Evolutionary conservation across 2,888 invertebrate species (phyloP), one percentile per base, ranked within the genome.

Genomic region (Drosophila kanekoi): DNA sequence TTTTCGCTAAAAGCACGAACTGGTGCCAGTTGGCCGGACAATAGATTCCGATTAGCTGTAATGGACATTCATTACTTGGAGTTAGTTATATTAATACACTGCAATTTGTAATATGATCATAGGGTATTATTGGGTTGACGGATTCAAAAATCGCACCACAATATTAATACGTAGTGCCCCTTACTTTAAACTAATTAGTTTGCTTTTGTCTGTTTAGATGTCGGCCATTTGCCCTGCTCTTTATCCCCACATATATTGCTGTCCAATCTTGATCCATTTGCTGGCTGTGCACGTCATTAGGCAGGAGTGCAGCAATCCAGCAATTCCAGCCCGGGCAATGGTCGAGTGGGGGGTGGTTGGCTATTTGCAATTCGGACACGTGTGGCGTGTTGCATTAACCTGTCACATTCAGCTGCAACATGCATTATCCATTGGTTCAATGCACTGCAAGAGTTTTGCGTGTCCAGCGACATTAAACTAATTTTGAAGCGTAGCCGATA

Each of bases 41-140:
- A 67, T 16, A 83, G 76, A 61, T 85, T 89, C 28, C 87, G 77
- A 75, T 86, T 89, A 16, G 81, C 90, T 90, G 74, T 32, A 87
- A 81, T 64, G 44, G 61, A 60, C 69, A 72, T 43, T n/a, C n/a
- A 74, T 65, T 47, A 37, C 4, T 18, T 14, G 23, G n/a, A 18
- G 37, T 44, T 35, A n/a, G 32, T 5, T 33, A 32, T 23, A 52
- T 11, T 13, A 16, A 47, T 40, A 33, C 13, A 23, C 14, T 20
- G 14, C 11, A 20, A 43, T 54, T 41, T 33, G 13, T 33, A 16
- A 40, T 41, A n/a, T 28, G 37, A 37, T 28, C 28, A 28, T 28
- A n/a, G n/a, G n/a, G 37, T 6, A n/a, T 38, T 14, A 14, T 38
- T 1, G 16, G 10, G 3, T 16, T 6, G 8, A 28, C 8, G 16